Base-by-base conservation (phyloP, 2,113 vertebrate genomes). In the Hiodon alosoides region DNA sequence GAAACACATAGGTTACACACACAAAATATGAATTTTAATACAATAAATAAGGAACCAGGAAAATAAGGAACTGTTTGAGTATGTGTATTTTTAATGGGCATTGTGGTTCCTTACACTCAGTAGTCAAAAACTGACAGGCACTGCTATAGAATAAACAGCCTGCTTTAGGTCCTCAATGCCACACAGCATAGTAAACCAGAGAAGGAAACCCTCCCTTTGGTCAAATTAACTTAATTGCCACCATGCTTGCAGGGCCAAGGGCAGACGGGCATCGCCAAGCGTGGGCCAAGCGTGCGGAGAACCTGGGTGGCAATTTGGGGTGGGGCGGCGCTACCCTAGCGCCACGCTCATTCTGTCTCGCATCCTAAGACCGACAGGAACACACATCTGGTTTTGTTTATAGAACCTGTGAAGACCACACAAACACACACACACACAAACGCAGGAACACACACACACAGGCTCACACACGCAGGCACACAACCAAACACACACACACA, bases 361-460 rank as follows among this genome's bases (percentile, higher is more conserved):
- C 8, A 14, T 7, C 47, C 11, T 54, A 13, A 75, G 9, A 72
- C 10, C 46, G 16, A 50, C 58, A 47, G 55, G 9, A 47, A 58
- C 2, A 60, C 2, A 60, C 71, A 72, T 72, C 71, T 72, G 71
- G 61, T 72, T 60, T 72, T 57, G 31, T 60, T 72, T 72, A 72
- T 31, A 55, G 59, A 48, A 55, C 71, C 71, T 60, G 71, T n/a
- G 11, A 57, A 57, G 71, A 72, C 71, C 71, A 72, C 71, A 72
- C 70, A 72, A 55, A 72, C 57, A 48, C 53, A 57, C 54, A 31
- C 60, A 13, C 60, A 10, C 13, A 13, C 13, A 58, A 58, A 58
- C 55, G 11, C 55, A 7, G 4, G n/a, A 9, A 60, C 10, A 10
- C 54, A 57, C 54, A 57, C 54, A 13, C 59, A 7, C 14, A 65